Evolutionary conservation across 2,888 invertebrate species (phyloP), one percentile per base, ranked within the genome.

Genomic region (Drosophila stalkeri): DNA sequence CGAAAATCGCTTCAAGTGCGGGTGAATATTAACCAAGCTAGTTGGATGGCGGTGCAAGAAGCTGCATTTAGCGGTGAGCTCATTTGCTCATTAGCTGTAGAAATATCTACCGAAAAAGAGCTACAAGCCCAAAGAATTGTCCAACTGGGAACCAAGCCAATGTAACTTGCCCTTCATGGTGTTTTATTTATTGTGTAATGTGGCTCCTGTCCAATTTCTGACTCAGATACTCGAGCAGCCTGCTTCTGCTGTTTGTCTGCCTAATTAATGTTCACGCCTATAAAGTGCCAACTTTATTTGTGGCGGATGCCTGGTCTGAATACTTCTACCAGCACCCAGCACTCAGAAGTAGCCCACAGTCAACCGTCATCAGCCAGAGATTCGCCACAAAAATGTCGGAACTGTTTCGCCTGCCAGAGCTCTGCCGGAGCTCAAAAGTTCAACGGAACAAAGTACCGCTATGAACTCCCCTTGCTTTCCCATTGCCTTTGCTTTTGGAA

Each of bases 231-330:
- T 64, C 27, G 57, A 57, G 52, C 71, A 41, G 71, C 27, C 37
- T 57, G 64, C 47, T 23, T 43, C 43, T 37, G 43, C 77, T 61
- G 62, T 64, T 54, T 55, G 59, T 54, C 63, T 88, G 88, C 79
- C 88, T 85, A 85, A 85, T 88, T 85, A 88, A 86, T 86, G 81
- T 80, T 85, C 75, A 72, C 85, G 86, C 88, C 85, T 77, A 68
- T 83, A 82, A 88, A 86, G 63, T 66, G 83, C 67, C 64, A 65
- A 75, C 79, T 88, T 82, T 75, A 82, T 88, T 79, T 80, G 86
- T 63, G 68, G 83, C 85, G 79, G 86, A 86, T 79, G 86, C 78
- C 69, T 78, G 74, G 64, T 70, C 86, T 78, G 78, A 57, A 80
- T 82, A 78, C 67, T 35, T 64, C 20, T 33, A 9, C 37, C 35